These are phyloP conservation scores for Osmerus eperlanus DNA, from an alignment of 2,113 vertebrate genomes.

Conservation along the genomic window DNA sequence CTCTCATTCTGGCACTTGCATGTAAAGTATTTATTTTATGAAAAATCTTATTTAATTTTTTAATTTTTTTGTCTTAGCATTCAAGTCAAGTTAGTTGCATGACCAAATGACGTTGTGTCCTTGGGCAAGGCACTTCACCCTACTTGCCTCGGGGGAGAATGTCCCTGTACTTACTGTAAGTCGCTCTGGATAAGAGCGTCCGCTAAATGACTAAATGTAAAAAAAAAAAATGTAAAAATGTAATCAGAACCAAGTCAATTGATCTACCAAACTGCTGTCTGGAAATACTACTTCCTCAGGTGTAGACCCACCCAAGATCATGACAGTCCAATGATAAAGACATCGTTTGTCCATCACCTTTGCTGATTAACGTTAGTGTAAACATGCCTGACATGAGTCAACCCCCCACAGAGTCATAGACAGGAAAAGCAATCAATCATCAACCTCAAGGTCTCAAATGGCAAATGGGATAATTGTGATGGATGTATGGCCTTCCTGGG, in stretches of 20 bases:
- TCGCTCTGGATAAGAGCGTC: too few relatives aligned
- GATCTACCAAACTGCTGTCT: not conserved
- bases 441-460: not conserved
- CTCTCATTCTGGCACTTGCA: not conserved
- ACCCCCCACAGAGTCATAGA: not conserved
- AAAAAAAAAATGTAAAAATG: too few relatives aligned
- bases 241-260: not conserved
- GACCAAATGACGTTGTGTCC: too few relatives aligned
- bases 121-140: too few relatives aligned
- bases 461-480: slow-evolving; percentile 5
- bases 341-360: not conserved
- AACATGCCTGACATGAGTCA: not conserved
- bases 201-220: not conserved
- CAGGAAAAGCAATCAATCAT: slow-evolving; percentile 10
- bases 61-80: not conserved
- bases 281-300: not conserved
- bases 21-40: not conserved
- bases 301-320: not conserved
- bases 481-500: not conserved
- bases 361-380: not conserved
- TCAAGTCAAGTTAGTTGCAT: too few relatives aligned
- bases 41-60: not conserved
- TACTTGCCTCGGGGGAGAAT: too few relatives aligned
- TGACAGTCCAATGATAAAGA: not conserved
- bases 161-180: too few relatives aligned